Conservation (phyloP, 2,888 invertebrate species). For the Drosophila stalkeri region DNA sequence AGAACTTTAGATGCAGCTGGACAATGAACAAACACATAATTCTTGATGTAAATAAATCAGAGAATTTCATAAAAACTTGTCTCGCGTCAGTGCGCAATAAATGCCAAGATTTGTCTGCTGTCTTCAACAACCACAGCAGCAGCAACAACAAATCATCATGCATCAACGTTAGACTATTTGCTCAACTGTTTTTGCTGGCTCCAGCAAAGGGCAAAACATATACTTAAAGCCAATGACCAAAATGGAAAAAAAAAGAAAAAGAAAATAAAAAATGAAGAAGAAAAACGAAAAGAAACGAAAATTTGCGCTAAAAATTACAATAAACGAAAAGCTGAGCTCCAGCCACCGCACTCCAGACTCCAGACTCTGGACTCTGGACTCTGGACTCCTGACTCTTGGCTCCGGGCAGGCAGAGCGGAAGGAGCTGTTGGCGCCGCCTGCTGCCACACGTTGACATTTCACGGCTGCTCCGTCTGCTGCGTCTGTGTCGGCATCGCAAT, state of each 20-base stretch:
- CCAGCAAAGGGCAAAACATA: slow-evolving; percentile 7
- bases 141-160: slow-evolving; percentile 31
- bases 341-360: not conserved
- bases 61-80: slow-evolving; percentile 53
- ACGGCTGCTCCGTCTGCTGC: slow-evolving; percentile 48
- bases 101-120: slow-evolving; percentile 49
- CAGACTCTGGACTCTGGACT: not conserved
- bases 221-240: slow-evolving; percentile 57
- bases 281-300: slow-evolving; percentile 17
- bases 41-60: slow-evolving; percentile 67
- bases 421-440: slow-evolving; percentile 20
- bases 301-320: slow-evolving; percentile 34
- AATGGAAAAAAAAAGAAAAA: slow-evolving; percentile 28
- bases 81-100: slow-evolving; percentile 42
- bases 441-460: slow-evolving; percentile 72
- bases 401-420: not conserved
- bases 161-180: slow-evolving; percentile 39
- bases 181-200: not conserved
- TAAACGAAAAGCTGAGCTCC: slow-evolving; percentile 9
- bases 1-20: slow-evolving; percentile 9
- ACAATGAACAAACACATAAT: slow-evolving; percentile 32
- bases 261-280: not conserved
- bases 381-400: not conserved
- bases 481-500: slow-evolving; percentile 39
- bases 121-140: slow-evolving; percentile 8